These are phyloP conservation scores for Eurosta solidaginis DNA, from an alignment of 1,140 invertebrate species.

Conservation along the genomic window DNA sequence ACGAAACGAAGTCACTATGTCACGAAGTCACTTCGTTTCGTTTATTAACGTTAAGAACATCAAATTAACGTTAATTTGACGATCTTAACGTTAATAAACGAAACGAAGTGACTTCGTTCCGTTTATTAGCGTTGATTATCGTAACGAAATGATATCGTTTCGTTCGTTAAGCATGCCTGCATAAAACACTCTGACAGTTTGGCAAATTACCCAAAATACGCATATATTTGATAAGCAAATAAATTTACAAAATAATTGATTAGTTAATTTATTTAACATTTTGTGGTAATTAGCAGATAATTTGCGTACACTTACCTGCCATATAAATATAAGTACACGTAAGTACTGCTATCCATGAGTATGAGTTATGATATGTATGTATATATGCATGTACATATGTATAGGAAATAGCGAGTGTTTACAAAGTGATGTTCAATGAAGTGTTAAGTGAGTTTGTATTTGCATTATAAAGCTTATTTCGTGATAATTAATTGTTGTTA, in stretches of 20 bases:
- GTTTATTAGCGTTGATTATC: too few species aligned
- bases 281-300: conserved; percentile 24
- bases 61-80: too few species aligned
- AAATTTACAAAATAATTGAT: conserved; percentile 22
- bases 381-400: too few species aligned
- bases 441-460: conserved; percentile 14
- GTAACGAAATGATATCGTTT: too few species aligned
- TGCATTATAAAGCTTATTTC: conserved; percentile 6
- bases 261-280: conserved; percentile 26
- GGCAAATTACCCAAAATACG: not conserved
- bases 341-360: too few species aligned
- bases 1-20: too few species aligned
- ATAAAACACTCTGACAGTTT: not conserved
- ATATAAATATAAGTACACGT: not conserved
- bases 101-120: too few species aligned
- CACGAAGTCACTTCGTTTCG: too few species aligned
- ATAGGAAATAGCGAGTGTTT: not conserved
- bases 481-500: conserved; percentile 6
- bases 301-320: conserved; percentile 16
- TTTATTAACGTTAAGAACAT: too few species aligned
- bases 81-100: too few species aligned
- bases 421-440: not conserved
- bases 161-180: too few species aligned
- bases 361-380: not conserved
- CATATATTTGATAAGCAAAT: conserved; percentile 27